Evolutionary conservation across 2,797 vertebrate species (phyloP), one percentile per base, ranked within the genome.

Genomic region (Pseudochirops corinnae): DNA sequence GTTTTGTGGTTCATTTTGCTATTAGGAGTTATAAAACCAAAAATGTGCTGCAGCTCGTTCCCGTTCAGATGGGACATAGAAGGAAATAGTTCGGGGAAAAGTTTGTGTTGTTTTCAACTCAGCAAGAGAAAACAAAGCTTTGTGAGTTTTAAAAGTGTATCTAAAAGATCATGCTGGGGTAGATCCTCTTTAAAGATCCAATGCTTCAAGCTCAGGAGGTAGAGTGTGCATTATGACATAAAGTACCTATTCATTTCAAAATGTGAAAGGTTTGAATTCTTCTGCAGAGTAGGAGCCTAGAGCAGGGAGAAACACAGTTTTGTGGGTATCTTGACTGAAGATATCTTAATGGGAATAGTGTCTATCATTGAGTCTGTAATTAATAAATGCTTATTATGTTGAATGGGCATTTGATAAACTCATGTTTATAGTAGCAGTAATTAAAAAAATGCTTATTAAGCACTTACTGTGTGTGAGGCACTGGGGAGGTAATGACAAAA

Each of bases 281-380:
- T 92, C 58, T 91, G 29, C 7, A n/a, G 46, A 1, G 56, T 56
- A 14, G 46, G 50, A 96, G 18, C 53, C 56, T 7, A 33, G 91
- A 97, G 31, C 16, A 92, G 91, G 93, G 5, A 92, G 11, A 62
- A 92, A 93, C 46, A 58, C 62, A 18, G 46, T 55, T 94, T 74
- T 96, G 60, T 46, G 55, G n/a, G 93, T 60, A 94, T 90, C 58
- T 93, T 60, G 29, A 60, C 53, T 90, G 46, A 92, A 90, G 96
- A 87, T 46, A 92, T 12, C 52, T 46, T 29, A 94, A 92, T 94
- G 31, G 31, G 6, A 5, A 9, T 55, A 29, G 21, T 62, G 60
- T 13, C 58, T 60, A 11, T 62, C 31, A 33, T 33, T 62, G 29
- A 62, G 60, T 29, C 12, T 13, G 31, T 33, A 62, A 33, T 62